Evolutionary conservation across 2,797 vertebrate species (phyloP).

Genomic region (Trachurus trachurus): DNA sequence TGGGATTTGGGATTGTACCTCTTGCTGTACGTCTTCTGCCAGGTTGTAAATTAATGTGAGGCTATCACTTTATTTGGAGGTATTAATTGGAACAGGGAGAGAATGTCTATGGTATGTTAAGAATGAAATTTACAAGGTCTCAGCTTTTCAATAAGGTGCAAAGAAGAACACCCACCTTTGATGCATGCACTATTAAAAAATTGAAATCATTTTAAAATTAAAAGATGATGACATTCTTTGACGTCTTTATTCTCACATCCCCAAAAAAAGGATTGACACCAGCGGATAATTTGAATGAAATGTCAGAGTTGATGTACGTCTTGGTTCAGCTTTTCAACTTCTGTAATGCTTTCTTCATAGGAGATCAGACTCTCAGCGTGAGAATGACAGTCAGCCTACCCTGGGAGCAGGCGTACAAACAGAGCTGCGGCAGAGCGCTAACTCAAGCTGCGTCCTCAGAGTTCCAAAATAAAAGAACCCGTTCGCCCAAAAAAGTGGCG

Average conservation of each 20-base stretch:
- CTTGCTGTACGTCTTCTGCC: not conserved
- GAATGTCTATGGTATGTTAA: not conserved
- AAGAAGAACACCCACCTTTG: not conserved
- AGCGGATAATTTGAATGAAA: conserved; percentile 53
- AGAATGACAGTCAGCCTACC: conserved; percentile 17
- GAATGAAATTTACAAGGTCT: not conserved
- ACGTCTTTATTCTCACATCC: conserved; percentile 12
- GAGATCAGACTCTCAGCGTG: conserved; percentile 45
- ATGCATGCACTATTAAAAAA: no score
- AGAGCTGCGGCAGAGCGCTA: not conserved
- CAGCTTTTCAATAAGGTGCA: conserved; percentile 8
- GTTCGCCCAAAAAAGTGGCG: conserved; percentile 5
- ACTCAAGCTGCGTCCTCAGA: not conserved
- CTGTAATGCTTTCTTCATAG: conserved; percentile 39
- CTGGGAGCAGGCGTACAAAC: conserved; percentile 31
- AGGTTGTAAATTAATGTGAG: not conserved
- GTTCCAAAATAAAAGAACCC: conserved; percentile 2
- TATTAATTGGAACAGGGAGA: conserved; percentile 8
- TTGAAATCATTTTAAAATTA: not conserved
- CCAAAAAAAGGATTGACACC: conserved; percentile 17
- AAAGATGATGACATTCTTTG: not conserved
- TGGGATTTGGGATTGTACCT: not conserved
- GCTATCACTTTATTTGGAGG: conserved; percentile 5
- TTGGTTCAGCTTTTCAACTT: conserved; percentile 56
- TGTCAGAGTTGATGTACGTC: conserved; percentile 47